Conservation (phyloP, 1,140 invertebrate genomes). For the Ceratosolen fusciceps region DNA sequence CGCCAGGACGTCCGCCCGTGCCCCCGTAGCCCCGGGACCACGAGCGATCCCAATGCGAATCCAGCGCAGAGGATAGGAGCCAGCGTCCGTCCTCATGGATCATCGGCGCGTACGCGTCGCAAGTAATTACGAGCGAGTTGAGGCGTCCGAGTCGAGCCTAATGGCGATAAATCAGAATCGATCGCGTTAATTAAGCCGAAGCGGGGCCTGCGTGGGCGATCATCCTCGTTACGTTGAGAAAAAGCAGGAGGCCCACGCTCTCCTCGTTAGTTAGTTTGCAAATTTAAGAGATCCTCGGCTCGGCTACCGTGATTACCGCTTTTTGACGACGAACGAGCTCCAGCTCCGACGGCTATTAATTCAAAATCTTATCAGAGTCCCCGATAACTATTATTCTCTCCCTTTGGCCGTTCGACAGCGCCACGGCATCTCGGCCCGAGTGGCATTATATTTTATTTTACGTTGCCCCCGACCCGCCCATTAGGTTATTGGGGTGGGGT, state of each 20-base stretch:
- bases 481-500: too few relatives aligned
- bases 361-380: too few relatives aligned
- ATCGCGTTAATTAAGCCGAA: constrained; percentile 6
- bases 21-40: neutral
- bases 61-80: neutral
- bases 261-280: neutral
- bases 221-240: neutral
- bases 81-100: too few relatives aligned
- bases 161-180: neutral
- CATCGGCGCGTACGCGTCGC: too few relatives aligned
- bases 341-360: neutral
- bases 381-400: constrained; percentile 69
- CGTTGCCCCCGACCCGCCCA: too few relatives aligned
- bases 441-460: neutral
- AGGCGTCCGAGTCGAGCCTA: neutral
- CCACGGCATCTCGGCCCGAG: constrained; percentile 15
- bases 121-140: neutral
- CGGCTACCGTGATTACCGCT: neutral
- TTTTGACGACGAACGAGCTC: neutral
- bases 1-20: neutral
- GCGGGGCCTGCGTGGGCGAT: too few relatives aligned
- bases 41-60: neutral
- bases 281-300: neutral
- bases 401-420: constrained; percentile 62
- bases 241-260: neutral